Base-by-base conservation (phyloP, 2,888 invertebrate genomes). In the Andrena bucephala region DNA sequence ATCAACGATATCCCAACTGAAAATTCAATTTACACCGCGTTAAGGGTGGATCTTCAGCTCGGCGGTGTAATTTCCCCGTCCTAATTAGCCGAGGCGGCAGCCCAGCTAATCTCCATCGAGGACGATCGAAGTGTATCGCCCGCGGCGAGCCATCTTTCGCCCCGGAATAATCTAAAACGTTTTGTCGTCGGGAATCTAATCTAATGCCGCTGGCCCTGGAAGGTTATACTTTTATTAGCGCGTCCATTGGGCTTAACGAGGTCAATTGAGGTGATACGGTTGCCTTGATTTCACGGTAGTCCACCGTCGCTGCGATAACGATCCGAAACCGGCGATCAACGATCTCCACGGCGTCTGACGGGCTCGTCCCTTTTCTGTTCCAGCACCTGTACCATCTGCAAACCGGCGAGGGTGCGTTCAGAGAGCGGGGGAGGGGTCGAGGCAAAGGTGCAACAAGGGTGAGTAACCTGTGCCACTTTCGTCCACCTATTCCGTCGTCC, bases 381-480 rank as follows among this genome's bases (percentile, higher is more conserved):
- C 93, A 94, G 94, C 94, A 94, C 88, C 90, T 94, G 81, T 94
- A 94, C 85, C 94, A 94, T 82, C 87, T 94, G 85, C 94, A 94
- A 83, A 94, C 94, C 42, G 94, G 94, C 71, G 94, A 94, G 77
- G 94, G 94, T 75, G 90, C 94, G 66, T 93, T 93, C 83, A 89
- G 94, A 69, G 94, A 94, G 86, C 86, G 94, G 83, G 94, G 94
- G 42, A 90, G 94, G 86, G 94, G 94, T 59, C 91, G 94, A 91
- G 94, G 94, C 87, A 94, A 94, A 83, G 94, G 94, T 85, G 89
- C 94, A 86, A 93, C 94, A 59, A 93, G 94, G 91, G 94, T 94
- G 84, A 93, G 93, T 92, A 78, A 62, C 62, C 10, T 36, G 29
- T 29, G 50, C 50, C 67, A 36, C 54, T 83, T 54, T 36, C 20